Conservation (phyloP, 2,888 invertebrate species). For the Cenopis cana region DNA sequence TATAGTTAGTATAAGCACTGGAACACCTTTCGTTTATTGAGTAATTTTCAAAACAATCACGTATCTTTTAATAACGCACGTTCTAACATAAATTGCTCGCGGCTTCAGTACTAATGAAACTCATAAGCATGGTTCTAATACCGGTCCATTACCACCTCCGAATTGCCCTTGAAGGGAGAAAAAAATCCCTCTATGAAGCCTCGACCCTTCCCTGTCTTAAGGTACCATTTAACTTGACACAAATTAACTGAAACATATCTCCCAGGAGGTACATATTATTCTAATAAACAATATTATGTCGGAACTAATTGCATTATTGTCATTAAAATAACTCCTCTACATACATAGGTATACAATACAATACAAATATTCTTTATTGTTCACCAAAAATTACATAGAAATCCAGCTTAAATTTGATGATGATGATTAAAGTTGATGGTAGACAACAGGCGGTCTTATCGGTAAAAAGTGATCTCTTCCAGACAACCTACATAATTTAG, state of each 20-base stretch:
- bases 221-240: conserved; percentile 72
- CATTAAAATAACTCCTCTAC: conserved; percentile 12
- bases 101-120: conserved; percentile 78
- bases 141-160: conserved; percentile 75
- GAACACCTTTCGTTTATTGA: conserved; percentile 55
- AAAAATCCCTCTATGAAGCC: conserved; percentile 65
- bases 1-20: too few relatives aligned
- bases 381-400: too few relatives aligned
- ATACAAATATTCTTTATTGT: too few relatives aligned
- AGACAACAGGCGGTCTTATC: too few relatives aligned
- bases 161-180: conserved; percentile 73
- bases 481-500: too few relatives aligned
- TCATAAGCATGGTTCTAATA: conserved; percentile 80
- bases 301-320: conserved; percentile 21
- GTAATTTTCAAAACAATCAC: conserved; percentile 79
- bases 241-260: conserved; percentile 67
- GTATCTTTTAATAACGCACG: conserved; percentile 79
- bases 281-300: conserved; percentile 20
- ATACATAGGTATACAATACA: too few relatives aligned
- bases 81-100: conserved; percentile 78
- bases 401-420: too few relatives aligned
- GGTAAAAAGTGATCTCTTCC: too few relatives aligned
- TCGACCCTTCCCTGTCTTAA: conserved; percentile 58
- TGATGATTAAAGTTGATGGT: too few relatives aligned
- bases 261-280: conserved; percentile 47